These are phyloP conservation scores for Heteropelma amictum DNA, from an alignment of 2,888 invertebrate genomes.

Conservation along the genomic window DNA sequence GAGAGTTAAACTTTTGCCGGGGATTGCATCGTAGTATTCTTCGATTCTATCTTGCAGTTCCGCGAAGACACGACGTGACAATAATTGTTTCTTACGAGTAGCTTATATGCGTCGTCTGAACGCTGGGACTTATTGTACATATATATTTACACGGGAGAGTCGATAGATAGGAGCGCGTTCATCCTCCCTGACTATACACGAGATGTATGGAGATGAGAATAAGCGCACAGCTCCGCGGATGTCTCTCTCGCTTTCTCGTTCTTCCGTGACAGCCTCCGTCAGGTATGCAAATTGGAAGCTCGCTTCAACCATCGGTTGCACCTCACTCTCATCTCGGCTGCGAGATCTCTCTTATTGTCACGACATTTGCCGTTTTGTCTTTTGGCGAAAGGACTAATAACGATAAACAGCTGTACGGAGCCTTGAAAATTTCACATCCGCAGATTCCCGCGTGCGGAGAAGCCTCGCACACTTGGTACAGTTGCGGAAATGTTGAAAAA, in stretches of 20 bases:
- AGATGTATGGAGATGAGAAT: constrained; percentile 22
- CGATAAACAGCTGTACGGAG: not conserved
- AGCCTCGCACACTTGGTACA: no score
- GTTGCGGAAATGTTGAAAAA: no score
- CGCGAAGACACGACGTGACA: constrained; percentile 52
- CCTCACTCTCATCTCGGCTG: not conserved
- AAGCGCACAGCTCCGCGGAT: constrained; percentile 7
- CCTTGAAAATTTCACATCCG: not conserved
- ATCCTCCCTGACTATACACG: constrained; percentile 18
- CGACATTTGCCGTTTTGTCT: not conserved
- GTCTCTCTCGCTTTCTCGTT: constrained; percentile 1
- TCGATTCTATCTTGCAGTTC: constrained; percentile 52
- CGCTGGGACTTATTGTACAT: no score
- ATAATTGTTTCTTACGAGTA: constrained; percentile 58
- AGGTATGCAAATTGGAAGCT: constrained; percentile 58
- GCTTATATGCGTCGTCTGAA: constrained; percentile 39
- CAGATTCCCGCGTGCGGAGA: not conserved
- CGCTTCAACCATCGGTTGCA: constrained; percentile 43
- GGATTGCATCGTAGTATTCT: constrained; percentile 43
- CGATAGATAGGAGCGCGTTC: constrained; percentile 28
- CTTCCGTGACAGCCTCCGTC: constrained; percentile 37
- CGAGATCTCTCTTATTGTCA: constrained; percentile 24
- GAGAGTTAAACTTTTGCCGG: constrained; percentile 2
- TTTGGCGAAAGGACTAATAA: not conserved
- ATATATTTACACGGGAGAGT: constrained; percentile 17